phyloP scores from a whole-genome alignment of 2,888 invertebrate species.

The Drosophila kambysellisi region DNA sequence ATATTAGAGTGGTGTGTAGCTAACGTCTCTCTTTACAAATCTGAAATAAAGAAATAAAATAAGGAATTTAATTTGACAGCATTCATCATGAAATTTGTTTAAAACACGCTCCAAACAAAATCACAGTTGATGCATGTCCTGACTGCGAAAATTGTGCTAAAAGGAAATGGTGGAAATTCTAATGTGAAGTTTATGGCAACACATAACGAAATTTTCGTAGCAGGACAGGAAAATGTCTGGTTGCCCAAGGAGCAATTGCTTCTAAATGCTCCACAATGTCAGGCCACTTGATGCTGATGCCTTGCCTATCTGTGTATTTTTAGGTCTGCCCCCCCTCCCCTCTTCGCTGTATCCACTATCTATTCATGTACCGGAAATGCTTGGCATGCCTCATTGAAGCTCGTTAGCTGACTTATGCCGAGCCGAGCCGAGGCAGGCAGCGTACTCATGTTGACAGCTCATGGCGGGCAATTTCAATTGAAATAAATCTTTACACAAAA shows the following conservation, averaged over 20 bases:
- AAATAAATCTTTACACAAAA: constrained; percentile 78
- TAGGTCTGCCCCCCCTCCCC: neutral
- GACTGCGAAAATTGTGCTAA: constrained; percentile 25
- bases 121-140: constrained; percentile 37
- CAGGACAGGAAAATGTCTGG: constrained; percentile 55
- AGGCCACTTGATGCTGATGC: constrained; percentile 36
- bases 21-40: neutral
- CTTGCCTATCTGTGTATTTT: neutral
- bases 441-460: constrained; percentile 69
- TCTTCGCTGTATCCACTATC: neutral
- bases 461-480: constrained; percentile 77
- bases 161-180: constrained; percentile 60
- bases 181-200: constrained; percentile 75
- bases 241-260: constrained; percentile 33
- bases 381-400: constrained; percentile 78
- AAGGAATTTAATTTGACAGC: constrained; percentile 5
- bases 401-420: constrained; percentile 71
- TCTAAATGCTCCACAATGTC: constrained; percentile 30
- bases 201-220: constrained; percentile 61
- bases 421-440: constrained; percentile 7
- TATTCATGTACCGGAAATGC: constrained; percentile 66
- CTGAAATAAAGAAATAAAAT: neutral
- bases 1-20: neutral
- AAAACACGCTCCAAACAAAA: constrained; percentile 1
- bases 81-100: constrained; percentile 35